Percentiles rank a stretch among this genome's conserved stretches.
Evolutionary conservation across 92 coral and sea anemone genomes (phyloP).

Genomic region (Phenganax subtilis): DNA sequence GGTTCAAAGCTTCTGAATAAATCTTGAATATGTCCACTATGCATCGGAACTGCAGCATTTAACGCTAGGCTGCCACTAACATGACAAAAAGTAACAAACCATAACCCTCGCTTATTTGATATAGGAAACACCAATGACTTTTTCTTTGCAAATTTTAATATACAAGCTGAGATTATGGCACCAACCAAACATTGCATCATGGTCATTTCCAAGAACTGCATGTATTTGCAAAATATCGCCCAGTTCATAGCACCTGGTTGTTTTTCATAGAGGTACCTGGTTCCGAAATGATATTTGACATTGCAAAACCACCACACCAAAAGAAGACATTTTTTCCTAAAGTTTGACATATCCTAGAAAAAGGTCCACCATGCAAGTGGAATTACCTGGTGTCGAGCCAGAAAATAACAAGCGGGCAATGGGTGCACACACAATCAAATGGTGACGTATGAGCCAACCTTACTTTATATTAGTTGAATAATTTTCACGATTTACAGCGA

Average conservation of each 20-base stretch:
- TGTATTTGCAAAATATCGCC: slow-evolving; percentile 23
- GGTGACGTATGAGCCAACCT: not conserved
- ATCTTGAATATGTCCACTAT: slow-evolving; percentile 6
- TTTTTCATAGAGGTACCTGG: not conserved
- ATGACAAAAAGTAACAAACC: slow-evolving; percentile 18
- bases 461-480: not conserved
- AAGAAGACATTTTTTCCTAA: not conserved
- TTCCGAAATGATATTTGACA: not conserved
- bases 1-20: slow-evolving; percentile 21
- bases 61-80: slow-evolving; percentile 15
- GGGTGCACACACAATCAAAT: too few relatives aligned
- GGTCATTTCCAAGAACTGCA: slow-evolving; percentile 40
- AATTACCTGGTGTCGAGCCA: too few relatives aligned
- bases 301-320: slow-evolving; percentile 13
- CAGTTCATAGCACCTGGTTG: not conserved
- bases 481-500: not conserved
- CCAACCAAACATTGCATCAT: slow-evolving; percentile 29
- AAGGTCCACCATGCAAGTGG: not conserved
- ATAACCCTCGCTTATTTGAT: not conserved
- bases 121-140: not conserved
- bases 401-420: too few relatives aligned
- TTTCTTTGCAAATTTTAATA: slow-evolving; percentile 18
- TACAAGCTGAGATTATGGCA: not conserved
- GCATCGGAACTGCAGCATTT: slow-evolving; percentile 25
- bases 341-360: slow-evolving; percentile 3